These are phyloP conservation scores for Thereva unica DNA, from an alignment of 2,888 invertebrate species.

Conservation along the genomic window DNA sequence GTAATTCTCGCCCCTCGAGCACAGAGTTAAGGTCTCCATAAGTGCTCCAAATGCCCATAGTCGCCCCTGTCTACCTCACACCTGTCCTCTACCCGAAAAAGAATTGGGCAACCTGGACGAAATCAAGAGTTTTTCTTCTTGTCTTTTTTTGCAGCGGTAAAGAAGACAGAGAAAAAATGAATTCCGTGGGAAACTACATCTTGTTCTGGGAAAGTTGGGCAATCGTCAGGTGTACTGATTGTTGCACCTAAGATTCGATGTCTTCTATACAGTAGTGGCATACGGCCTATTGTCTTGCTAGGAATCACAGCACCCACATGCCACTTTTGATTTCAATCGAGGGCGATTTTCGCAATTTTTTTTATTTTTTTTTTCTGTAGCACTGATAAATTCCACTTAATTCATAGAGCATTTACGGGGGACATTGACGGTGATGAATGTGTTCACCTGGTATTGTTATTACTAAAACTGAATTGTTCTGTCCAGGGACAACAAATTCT, in stretches of 20 bases:
- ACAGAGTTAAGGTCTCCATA: conserved; percentile 29
- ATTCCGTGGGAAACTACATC: conserved; percentile 38
- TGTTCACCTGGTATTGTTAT: too few relatives aligned
- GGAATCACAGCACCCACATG: conserved; percentile 24
- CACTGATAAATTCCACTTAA: too few relatives aligned
- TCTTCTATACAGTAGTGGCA: background rate
- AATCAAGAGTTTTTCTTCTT: background rate
- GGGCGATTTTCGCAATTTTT: conserved; percentile 28
- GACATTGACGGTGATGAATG: too few relatives aligned
- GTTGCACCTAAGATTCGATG: conserved; percentile 22
- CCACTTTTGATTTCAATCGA: conserved; percentile 26
- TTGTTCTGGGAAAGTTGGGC: conserved; percentile 40
- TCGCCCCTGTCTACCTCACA: conserved; percentile 7
- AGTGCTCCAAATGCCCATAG: conserved; percentile 24
- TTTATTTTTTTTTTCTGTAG: too few relatives aligned
- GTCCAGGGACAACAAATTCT: too few relatives aligned
- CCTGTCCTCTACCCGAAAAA: background rate
- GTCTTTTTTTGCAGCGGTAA: too few relatives aligned
- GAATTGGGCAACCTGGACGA: conserved; percentile 14
- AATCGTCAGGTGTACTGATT: conserved; percentile 31
- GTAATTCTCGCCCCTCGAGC: conserved; percentile 12
- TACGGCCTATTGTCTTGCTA: conserved; percentile 17
- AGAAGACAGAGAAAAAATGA: conserved; percentile 30
- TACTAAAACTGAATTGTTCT: too few relatives aligned
- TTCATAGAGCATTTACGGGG: too few relatives aligned